phyloP scores from a whole-genome alignment of 2,888 invertebrate species.

The Acrobeloides nanus region DNA sequence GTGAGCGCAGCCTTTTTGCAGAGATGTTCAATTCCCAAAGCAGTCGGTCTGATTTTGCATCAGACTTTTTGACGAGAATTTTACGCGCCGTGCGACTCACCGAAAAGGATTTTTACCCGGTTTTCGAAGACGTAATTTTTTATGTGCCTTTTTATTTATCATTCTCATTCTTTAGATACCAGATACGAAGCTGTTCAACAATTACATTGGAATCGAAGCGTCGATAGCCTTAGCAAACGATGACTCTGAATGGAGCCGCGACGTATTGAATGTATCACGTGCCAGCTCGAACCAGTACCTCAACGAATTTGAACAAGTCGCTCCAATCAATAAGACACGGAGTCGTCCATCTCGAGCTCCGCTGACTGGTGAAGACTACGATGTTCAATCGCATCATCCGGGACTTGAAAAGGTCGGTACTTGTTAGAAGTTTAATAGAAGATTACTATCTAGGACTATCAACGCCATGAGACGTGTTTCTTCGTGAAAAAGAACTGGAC shows the following conservation, averaged over 20 bases:
- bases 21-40: conserved; percentile 12
- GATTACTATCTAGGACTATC: no score
- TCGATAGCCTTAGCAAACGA: conserved; percentile 19
- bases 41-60: conserved; percentile 8
- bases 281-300: conserved; percentile 10
- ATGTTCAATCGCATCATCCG: neutral
- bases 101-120: conserved; percentile 8
- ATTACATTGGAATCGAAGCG: conserved; percentile 25
- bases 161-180: no score
- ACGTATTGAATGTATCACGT: conserved; percentile 16
- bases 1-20: conserved; percentile 9
- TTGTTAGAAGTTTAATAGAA: no score
- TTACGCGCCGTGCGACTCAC: conserved; percentile 13
- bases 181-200: conserved; percentile 8
- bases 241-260: conserved; percentile 28
- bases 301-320: conserved; percentile 6
- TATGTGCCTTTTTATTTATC: no score
- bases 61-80: conserved; percentile 10
- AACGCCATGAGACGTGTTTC: conserved; percentile 20
- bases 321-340: no score
- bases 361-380: no score
- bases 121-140: conserved; percentile 10
- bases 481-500: conserved; percentile 21
- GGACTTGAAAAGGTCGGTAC: no score
- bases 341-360: no score